Percentiles rank a stretch among this genome's conserved stretches.
phyloP scores from a whole-genome alignment of 30 jellyfish, hydroid and myxozoan species.

The Cassiopea xamachana region DNA sequence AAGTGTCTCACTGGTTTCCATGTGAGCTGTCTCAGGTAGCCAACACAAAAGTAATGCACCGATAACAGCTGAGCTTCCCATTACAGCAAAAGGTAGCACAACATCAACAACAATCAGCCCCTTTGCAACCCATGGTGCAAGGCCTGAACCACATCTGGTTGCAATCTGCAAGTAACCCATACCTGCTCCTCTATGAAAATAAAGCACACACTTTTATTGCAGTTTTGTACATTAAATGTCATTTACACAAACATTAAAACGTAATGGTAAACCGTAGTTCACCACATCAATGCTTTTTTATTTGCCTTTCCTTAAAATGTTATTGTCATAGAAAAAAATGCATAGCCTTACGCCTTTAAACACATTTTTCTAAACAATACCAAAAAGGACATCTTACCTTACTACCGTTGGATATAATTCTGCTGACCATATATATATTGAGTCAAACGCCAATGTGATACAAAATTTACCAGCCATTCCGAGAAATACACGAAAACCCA shows the following conservation, averaged over 20 bases:
- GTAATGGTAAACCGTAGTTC: too few relatives aligned
- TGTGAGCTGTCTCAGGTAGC: slow-evolving; percentile 89
- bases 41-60: slow-evolving; percentile 50
- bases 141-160: slow-evolving; percentile 85
- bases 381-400: too few relatives aligned
- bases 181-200: slow-evolving; percentile 75
- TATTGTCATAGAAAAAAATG: too few relatives aligned
- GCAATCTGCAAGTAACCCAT: slow-evolving; percentile 94
- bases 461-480: slow-evolving; percentile 84
- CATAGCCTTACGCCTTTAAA: too few relatives aligned
- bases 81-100: slow-evolving; percentile 69
- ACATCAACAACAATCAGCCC: slow-evolving; percentile 71
- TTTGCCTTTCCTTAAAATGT: too few relatives aligned
- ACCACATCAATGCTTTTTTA: too few relatives aligned
- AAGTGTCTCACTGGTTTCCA: slow-evolving; percentile 71
- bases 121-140: slow-evolving; percentile 95
- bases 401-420: slow-evolving; percentile 83
- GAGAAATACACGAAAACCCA: slow-evolving; percentile 61
- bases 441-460: too few relatives aligned
- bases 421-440: slow-evolving; percentile 89
- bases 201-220: too few relatives aligned
- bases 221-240: too few relatives aligned
- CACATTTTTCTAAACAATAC: too few relatives aligned
- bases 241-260: too few relatives aligned
- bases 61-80: slow-evolving; percentile 78